Conservation (phyloP, 2,797 vertebrate species). For the Picus viridis region DNA sequence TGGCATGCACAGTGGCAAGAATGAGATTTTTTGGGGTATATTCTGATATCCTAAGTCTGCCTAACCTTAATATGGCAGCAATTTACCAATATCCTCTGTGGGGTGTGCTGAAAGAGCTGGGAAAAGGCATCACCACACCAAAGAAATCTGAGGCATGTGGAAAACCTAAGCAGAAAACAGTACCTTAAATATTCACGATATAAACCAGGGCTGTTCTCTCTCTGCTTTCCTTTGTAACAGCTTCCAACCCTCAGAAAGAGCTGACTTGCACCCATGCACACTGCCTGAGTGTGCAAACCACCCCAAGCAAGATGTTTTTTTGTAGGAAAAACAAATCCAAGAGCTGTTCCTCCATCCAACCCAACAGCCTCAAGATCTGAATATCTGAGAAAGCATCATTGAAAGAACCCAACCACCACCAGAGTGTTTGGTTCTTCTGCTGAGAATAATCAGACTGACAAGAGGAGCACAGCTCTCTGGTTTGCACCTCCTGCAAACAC, state of each 20-base stretch:
- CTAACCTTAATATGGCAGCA: not conserved
- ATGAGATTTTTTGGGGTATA: not conserved
- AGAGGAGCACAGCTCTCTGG: not conserved
- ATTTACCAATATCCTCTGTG: not conserved
- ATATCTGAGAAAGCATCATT: not conserved
- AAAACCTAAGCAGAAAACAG: not conserved
- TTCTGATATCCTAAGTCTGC: not conserved
- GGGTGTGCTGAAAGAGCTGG: not conserved
- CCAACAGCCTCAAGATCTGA: not conserved
- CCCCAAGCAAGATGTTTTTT: not conserved
- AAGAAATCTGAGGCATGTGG: not conserved
- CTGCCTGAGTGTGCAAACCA: not conserved
- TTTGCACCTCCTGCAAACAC: not conserved
- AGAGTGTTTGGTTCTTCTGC: not conserved
- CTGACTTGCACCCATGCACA: not conserved
- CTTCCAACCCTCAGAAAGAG: not conserved
- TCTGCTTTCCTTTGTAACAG: not conserved
- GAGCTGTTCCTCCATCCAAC: not conserved
- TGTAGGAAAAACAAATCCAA: not conserved
- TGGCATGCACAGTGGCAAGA: not conserved
- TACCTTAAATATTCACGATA: not conserved
- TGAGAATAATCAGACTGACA: not conserved
- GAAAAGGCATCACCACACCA: not conserved
- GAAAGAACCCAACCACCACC: not conserved
- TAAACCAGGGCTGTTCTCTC: not conserved